Percentiles rank a stretch among this genome's conserved stretches.
Evolutionary conservation across 2,113 vertebrate species (phyloP).

Genomic region (Ivindomyrus marchei): DNA sequence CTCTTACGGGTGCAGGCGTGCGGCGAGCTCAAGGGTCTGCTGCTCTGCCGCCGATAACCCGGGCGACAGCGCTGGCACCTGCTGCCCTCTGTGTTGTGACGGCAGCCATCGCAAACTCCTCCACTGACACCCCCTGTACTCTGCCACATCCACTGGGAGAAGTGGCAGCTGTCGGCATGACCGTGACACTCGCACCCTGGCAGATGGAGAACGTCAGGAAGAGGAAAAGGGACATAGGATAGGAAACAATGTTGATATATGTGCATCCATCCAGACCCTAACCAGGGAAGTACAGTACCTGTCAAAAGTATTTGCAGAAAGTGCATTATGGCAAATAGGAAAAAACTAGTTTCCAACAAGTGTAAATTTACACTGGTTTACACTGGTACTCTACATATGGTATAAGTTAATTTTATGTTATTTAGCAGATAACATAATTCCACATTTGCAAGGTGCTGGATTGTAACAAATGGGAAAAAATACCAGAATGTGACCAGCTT

Average conservation of each 20-base stretch:
- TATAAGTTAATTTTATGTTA: background rate
- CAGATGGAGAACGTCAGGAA: background rate
- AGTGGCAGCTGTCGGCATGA: conserved; percentile 74
- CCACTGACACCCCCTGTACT: conserved; percentile 64
- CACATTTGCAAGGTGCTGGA: background rate
- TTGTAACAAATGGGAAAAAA: background rate
- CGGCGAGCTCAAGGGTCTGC: conserved; percentile 57
- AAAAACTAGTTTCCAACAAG: background rate
- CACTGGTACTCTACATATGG: background rate
- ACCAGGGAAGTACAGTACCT: background rate
- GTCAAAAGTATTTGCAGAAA: background rate
- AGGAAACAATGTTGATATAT: background rate
- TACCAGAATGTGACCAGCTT: background rate
- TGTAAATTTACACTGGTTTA: background rate
- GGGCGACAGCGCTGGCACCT: conserved; percentile 73
- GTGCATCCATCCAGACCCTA: background rate
- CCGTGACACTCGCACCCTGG: conserved; percentile 79
- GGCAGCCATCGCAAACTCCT: conserved; percentile 71
- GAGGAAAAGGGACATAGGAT: background rate
- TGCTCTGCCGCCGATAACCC: conserved; percentile 63
- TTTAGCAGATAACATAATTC: background rate
- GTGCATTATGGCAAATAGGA: background rate
- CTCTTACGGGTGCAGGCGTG: conserved; percentile 72
- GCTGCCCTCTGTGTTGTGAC: conserved; percentile 72
- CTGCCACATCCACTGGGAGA: conserved; percentile 67